phyloP scores from a whole-genome alignment of 2,797 vertebrate genomes.

The Chrysocyon brachyurus region DNA sequence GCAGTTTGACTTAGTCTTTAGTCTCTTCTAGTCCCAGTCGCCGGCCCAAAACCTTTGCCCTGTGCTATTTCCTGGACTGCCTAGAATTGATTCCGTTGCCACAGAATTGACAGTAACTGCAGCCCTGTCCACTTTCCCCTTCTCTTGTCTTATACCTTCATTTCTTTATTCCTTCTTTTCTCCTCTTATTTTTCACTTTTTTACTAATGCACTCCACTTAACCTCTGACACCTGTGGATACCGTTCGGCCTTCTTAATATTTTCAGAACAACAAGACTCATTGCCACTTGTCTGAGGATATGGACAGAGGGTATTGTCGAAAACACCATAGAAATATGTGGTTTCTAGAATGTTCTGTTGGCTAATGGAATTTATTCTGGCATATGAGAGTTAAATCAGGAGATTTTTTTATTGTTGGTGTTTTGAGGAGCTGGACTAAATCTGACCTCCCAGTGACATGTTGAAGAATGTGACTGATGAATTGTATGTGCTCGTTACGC shows the following conservation, averaged over 20 bases:
- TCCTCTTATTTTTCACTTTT: background rate
- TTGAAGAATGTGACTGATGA: background rate
- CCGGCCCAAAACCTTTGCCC: background rate
- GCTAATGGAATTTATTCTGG: constrained; percentile 28
- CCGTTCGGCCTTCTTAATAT: background rate
- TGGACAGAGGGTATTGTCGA: background rate
- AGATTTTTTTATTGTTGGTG: background rate
- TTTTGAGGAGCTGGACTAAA: constrained; percentile 29
- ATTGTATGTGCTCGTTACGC: background rate
- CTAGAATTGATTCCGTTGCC: background rate
- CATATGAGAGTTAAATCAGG: background rate
- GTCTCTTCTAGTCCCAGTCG: background rate
- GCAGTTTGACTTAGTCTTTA: background rate
- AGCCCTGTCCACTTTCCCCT: background rate
- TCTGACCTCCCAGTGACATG: background rate
- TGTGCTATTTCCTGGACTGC: background rate
- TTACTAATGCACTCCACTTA: background rate
- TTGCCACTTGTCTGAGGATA: background rate
- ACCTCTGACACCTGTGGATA: background rate
- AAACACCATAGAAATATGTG: background rate
- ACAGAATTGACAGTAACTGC: background rate
- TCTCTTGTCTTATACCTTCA: background rate
- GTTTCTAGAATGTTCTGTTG: background rate
- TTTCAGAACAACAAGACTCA: constrained; percentile 7
- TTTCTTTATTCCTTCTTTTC: background rate